Evolutionary conservation across 2,888 invertebrate genomes (phyloP).

Genomic region (Corythucha ciliata): DNA sequence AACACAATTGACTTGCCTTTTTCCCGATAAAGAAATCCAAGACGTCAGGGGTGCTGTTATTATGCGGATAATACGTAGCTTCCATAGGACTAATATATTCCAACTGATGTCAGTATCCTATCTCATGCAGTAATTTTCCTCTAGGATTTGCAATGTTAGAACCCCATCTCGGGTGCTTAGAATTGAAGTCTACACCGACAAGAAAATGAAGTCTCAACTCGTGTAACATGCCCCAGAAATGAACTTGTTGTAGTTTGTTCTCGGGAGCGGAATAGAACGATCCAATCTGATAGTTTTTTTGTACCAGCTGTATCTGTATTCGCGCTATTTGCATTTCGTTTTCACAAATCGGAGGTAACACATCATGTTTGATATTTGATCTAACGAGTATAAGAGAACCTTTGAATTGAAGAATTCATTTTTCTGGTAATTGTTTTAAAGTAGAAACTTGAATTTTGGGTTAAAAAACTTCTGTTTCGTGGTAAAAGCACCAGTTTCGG

Average conservation of each 20-base stretch:
- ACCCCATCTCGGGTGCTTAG: conserved; percentile 10
- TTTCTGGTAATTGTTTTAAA: too few relatives aligned
- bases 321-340: conserved; percentile 10
- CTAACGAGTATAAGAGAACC: conserved; percentile 11
- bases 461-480: too few relatives aligned
- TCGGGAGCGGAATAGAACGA: conserved; percentile 14
- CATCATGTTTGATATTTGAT: conserved; percentile 5
- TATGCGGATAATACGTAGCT: conserved; percentile 8
- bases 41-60: conserved; percentile 1
- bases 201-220: conserved; percentile 3
- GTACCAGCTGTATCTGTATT: neutral
- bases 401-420: too few relatives aligned
- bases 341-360: conserved; percentile 5
- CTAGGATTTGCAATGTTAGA: conserved; percentile 10
- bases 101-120: neutral
- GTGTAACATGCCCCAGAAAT: conserved; percentile 1
- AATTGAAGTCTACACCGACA: conserved; percentile 3
- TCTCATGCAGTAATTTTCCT: conserved; percentile 6
- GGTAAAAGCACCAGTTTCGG: too few relatives aligned
- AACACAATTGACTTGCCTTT: conserved; percentile 3
- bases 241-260: conserved; percentile 6
- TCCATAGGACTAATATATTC: conserved; percentile 4
- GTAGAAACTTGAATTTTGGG: too few relatives aligned
- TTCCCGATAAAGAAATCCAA: conserved; percentile 11
- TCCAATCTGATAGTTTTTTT: neutral